These are phyloP conservation scores for Hippotragus niger DNA, from an alignment of 2,113 vertebrate species.

Conservation along the genomic window DNA sequence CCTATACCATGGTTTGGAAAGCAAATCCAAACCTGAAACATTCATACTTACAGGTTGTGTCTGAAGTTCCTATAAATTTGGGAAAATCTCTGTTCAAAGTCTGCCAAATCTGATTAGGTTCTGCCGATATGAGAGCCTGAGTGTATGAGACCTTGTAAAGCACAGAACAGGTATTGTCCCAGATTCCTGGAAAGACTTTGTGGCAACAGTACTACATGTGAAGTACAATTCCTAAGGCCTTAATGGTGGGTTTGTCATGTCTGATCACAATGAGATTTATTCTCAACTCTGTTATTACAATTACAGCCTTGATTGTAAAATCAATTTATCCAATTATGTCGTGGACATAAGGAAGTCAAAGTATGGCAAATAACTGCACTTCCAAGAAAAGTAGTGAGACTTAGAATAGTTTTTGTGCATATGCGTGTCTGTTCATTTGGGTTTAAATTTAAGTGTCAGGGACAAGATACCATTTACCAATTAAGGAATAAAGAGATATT, in stretches of 20 bases:
- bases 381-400: background rate
- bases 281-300: background rate
- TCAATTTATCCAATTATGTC: background rate
- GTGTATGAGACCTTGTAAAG: background rate
- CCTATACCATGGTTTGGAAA: background rate
- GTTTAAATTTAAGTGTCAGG: background rate
- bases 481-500: background rate
- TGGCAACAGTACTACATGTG: background rate
- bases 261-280: constrained; percentile 10
- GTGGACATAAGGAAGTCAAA: background rate
- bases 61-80: background rate
- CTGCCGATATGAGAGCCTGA: background rate
- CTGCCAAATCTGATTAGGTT: background rate
- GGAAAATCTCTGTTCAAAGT: background rate
- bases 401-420: background rate
- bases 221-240: background rate
- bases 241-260: background rate
- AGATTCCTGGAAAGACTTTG: background rate
- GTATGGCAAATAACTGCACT: background rate
- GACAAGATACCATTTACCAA: background rate
- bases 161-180: background rate
- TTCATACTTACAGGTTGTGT: background rate
- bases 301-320: background rate
- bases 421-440: background rate
- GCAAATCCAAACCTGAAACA: background rate